Conservation (phyloP, 2,888 invertebrate genomes). For the Axea sp. region DNA sequence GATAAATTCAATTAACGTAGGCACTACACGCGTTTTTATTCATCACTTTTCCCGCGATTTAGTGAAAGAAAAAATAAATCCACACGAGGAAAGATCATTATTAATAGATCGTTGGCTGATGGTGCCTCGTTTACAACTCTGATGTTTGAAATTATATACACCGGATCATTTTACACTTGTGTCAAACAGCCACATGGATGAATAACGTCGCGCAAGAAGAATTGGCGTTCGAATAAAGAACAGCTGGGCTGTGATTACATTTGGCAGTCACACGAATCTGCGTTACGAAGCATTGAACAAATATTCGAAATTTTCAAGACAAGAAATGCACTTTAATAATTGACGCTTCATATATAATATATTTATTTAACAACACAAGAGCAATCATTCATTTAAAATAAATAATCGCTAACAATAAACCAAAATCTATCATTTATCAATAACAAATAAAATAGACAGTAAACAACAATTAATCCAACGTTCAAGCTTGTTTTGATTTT, state of each 20-base stretch:
- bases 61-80: conserved; percentile 22
- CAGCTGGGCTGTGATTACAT: conserved; percentile 44
- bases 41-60: conserved; percentile 26
- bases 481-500: no score
- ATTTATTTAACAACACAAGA: no score
- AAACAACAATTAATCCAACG: no score
- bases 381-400: no score
- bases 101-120: conserved; percentile 47
- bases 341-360: no score
- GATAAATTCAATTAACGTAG: conserved; percentile 49
- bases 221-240: conserved; percentile 47
- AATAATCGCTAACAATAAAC: no score
- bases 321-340: background rate
- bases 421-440: no score
- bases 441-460: no score
- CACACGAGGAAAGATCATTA: conserved; percentile 10
- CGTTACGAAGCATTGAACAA: conserved; percentile 34
- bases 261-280: conserved; percentile 41
- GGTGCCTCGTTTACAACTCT: conserved; percentile 21
- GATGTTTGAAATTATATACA: conserved; percentile 32
- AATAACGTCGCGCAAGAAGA: conserved; percentile 19
- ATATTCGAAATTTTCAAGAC: conserved; percentile 7
- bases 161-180: conserved; percentile 29
- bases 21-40: conserved; percentile 16
- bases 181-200: background rate